These are phyloP conservation scores for Danio aesculapii DNA, from an alignment of 2,797 vertebrate genomes.

Conservation along the genomic window DNA sequence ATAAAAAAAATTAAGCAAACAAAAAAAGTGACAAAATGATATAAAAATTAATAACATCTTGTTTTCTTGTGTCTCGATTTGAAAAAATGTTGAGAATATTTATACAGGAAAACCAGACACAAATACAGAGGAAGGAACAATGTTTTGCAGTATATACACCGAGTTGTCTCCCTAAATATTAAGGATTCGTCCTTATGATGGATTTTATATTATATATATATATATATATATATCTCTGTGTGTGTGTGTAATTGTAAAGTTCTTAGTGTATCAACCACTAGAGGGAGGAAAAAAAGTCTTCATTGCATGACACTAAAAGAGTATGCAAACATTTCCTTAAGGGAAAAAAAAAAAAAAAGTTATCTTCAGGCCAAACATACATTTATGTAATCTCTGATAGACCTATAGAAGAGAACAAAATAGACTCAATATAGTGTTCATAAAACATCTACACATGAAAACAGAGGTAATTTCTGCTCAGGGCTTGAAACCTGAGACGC, in stretches of 20 bases:
- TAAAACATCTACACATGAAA: background rate
- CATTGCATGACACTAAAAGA: background rate
- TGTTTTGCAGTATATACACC: too few relatives aligned
- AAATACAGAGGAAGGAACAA: too few relatives aligned
- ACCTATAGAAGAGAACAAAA: background rate
- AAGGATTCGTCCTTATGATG: background rate
- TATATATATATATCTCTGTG: too few relatives aligned
- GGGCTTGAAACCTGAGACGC: conserved; percentile 4
- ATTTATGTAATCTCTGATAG: background rate
- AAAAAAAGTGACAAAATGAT: too few relatives aligned
- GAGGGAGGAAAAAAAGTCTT: background rate
- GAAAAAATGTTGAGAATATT: too few relatives aligned
- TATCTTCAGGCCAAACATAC: background rate
- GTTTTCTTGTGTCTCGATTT: too few relatives aligned
- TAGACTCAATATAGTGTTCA: background rate
- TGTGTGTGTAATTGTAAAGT: background rate
- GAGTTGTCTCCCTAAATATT: background rate
- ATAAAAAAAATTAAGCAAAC: too few relatives aligned
- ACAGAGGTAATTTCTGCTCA: conserved; percentile 17
- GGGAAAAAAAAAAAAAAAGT: background rate
- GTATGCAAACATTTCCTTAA: background rate
- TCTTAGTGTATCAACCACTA: background rate
- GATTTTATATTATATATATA: background rate
- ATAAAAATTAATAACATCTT: too few relatives aligned
- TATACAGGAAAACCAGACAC: too few relatives aligned